Evolutionary conservation across 2,888 invertebrate species (phyloP), one percentile per base, ranked within the genome.

Genomic region (Phyllotreta striolata): DNA sequence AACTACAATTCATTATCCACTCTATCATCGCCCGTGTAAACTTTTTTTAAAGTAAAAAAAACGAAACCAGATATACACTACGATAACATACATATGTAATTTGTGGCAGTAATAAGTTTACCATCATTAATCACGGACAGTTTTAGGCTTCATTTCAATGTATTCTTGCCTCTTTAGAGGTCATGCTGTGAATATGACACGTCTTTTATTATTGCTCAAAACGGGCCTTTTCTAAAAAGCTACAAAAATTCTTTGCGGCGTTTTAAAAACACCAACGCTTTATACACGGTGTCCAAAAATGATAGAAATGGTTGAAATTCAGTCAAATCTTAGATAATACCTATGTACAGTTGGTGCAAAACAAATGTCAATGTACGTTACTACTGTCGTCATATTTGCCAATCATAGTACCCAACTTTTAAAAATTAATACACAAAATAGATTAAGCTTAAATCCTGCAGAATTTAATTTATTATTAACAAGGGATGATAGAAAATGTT

Each of bases 121-220:
- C 44, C 65, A 74, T 75, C 77, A 78, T 78, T 77, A 78, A 78
- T 78, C 78, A 78, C 71, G 67, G 66, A 73, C 75, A 71, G 73
- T 74, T 76, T 60, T 73, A 70, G 71, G 70, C 74, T 75, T 76
- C 75, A 77, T 77, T 77, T 75, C 71, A 72, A 74, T 73, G 73
- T 74, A 54, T 60, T 44, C 24, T 73, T 65, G 72, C 70, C 24
- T 73, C 72, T 74, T 66, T 66, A 68, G 71, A 72, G 68, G 68
- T 69, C 74, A 72, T 67, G 74, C 71, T 72, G 74, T 63, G 72
- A 38, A 9, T 37, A 51, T 37, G 37, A 51, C 24, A 24, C 51
- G 37, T 34, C n/a, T 51, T 51, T 51, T 12, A 35, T 51, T 51
- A 12, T 37, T 51, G 9, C 37, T 12, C 51, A 54, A 63, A 63